phyloP scores from a whole-genome alignment of 2,797 vertebrate genomes.

The Etheostoma perlongum region DNA sequence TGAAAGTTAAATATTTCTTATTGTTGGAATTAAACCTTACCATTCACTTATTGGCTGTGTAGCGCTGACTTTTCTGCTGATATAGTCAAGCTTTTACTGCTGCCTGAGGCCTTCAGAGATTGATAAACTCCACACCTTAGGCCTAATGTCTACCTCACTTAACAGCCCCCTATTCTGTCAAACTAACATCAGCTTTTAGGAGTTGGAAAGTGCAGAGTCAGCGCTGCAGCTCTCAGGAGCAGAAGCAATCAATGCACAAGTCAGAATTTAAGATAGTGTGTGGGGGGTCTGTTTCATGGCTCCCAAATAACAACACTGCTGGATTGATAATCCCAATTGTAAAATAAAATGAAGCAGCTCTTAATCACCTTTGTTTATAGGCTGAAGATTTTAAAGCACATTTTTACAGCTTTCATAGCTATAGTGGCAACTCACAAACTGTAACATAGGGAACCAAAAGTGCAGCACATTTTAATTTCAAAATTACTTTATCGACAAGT shows the following conservation, averaged over 20 bases:
- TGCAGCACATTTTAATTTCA: not conserved
- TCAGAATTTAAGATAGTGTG: slow-evolving; percentile 2
- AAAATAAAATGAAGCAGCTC: not conserved
- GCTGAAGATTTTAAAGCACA: not conserved
- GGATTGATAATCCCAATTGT: not conserved
- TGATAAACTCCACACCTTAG: slow-evolving; percentile 42
- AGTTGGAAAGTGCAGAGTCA: slow-evolving; percentile 47
- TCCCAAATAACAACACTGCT: slow-evolving; percentile 19
- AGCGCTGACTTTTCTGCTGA: slow-evolving; percentile 33
- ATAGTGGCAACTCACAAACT: not conserved
- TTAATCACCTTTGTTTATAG: not conserved
- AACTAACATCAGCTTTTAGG: slow-evolving; percentile 37
- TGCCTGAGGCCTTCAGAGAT: slow-evolving; percentile 41
- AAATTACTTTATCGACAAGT: slow-evolving; percentile 7
- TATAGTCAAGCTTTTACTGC: slow-evolving; percentile 5
- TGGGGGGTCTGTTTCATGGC: not conserved
- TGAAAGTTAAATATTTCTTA: not conserved
- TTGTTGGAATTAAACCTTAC: slow-evolving; percentile 4
- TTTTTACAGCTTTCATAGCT: not conserved
- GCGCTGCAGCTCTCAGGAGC: slow-evolving; percentile 24
- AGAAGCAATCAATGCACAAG: slow-evolving; percentile 30
- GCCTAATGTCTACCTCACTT: slow-evolving; percentile 30
- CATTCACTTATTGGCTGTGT: slow-evolving; percentile 4
- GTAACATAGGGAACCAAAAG: not conserved
- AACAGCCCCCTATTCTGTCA: slow-evolving; percentile 49